These are phyloP conservation scores for Perca schrenkii DNA, from an alignment of 2,113 vertebrate genomes.

Conservation along the genomic window DNA sequence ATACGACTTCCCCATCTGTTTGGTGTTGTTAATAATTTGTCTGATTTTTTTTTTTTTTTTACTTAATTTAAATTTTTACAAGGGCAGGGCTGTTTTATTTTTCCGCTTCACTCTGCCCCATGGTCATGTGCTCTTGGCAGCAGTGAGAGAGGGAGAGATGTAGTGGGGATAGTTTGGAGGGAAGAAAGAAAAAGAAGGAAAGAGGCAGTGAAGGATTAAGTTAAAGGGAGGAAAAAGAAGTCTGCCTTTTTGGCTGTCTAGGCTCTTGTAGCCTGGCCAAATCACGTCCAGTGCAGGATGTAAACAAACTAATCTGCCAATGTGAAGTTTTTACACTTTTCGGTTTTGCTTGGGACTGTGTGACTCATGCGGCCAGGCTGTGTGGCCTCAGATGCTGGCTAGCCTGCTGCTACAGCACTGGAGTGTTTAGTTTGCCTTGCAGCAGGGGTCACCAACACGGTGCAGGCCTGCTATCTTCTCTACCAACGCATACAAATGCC, in stretches of 20 bases:
- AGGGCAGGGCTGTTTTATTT: constrained; percentile 67
- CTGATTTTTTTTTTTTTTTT: constrained; percentile 55
- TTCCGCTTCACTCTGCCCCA: constrained; percentile 60
- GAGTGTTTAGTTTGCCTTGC: constrained; percentile 68
- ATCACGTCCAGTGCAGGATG: constrained; percentile 77
- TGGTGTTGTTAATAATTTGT: constrained; percentile 76
- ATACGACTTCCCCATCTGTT: constrained; percentile 80
- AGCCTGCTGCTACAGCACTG: constrained; percentile 44
- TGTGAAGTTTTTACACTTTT: constrained; percentile 75
- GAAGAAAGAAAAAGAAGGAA: constrained; percentile 12
- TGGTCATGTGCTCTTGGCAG: constrained; percentile 72
- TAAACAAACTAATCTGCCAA: constrained; percentile 81
- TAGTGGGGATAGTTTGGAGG: constrained; percentile 36
- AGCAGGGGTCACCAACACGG: constrained; percentile 62
- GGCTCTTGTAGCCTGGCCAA: constrained; percentile 51
- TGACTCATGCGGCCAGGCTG: constrained; percentile 65
- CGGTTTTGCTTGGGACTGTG: constrained; percentile 53
- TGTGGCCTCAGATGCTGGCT: constrained; percentile 62
- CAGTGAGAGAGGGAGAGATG: constrained; percentile 31
- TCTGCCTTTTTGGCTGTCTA: constrained; percentile 63
- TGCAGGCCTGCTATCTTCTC: constrained; percentile 22
- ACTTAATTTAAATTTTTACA: constrained; percentile 54
- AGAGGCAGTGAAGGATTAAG: constrained; percentile 25
- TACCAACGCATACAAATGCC: constrained; percentile 5
- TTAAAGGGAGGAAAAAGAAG: constrained; percentile 51